Base-by-base conservation (phyloP, 2,113 vertebrate species). In the Cynoglossus semilaevis region DNA sequence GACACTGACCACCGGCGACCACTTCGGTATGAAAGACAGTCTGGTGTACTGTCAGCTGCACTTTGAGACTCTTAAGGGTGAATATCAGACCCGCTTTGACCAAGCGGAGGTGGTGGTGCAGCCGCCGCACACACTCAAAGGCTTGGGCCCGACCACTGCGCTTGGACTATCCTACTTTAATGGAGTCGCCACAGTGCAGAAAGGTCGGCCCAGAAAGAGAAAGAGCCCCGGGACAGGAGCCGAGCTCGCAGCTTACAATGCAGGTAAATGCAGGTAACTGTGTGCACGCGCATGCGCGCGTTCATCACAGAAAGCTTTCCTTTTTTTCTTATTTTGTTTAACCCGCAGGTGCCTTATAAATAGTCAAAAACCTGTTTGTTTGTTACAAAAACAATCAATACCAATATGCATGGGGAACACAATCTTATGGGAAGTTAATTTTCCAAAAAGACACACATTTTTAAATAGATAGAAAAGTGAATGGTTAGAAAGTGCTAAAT, bases 1-100 rank as follows among this genome's bases (percentile, higher is more conserved):
- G 91, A 97, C 96, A 94, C 91, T 99, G 75, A 97, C 94, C 85
- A 98, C 97, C 48, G 97, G 96, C 53, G 97, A 99, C 84, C 97
- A 99, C 90, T 99, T 97, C 88, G 97, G 96, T 83, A 98, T 99
- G 96, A 98, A 98, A 91, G 97, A 98, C 93, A 96, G 92, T 87
- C 92, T 98, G 84, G 96, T 99, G 80, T 99, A 99, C 87, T 99
- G 97, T 84, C 95, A 96, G 64, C 92, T 97, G 87, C 97, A 99
- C 91, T 99, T 99, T 92, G 96, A 99, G 90, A 94, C 94, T 65
- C 92, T 99, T 74, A 92, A 97, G 86, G 97, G 96, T 82, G 96
- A 98, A 87, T 98, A 96, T 88, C 94, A 94, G 65, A 90, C 93
- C 57, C 95, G 96, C 76, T 98, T 97, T 91, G 95, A 92, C 88